Evolutionary conservation across 1,140 invertebrate genomes (phyloP).

Genomic region (Drosophila baimaii): DNA sequence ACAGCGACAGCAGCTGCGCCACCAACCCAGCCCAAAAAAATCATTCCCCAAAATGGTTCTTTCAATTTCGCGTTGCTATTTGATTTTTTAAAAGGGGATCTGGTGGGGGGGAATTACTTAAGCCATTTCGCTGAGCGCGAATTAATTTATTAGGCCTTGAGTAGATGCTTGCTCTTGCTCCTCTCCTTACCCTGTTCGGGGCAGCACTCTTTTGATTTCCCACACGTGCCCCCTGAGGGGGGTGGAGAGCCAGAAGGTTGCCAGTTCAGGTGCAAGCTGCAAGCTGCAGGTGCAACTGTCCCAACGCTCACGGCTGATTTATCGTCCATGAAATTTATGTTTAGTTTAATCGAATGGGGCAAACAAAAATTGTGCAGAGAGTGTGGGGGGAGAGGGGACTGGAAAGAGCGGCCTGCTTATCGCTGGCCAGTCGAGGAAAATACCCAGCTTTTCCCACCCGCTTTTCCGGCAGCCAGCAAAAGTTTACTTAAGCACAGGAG

Average conservation of each 20-base stretch:
- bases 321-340: constrained; percentile 78
- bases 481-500: constrained; percentile 63
- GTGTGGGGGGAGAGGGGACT: neutral
- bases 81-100: neutral
- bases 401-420: constrained; percentile 55
- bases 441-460: neutral
- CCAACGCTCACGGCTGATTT: constrained; percentile 71
- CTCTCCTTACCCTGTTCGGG: neutral
- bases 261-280: constrained; percentile 17
- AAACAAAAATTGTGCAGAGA: constrained; percentile 58
- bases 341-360: constrained; percentile 78
- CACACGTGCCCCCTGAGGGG: constrained; percentile 44
- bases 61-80: constrained; percentile 32
- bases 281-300: constrained; percentile 58
- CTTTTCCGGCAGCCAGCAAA: constrained; percentile 13
- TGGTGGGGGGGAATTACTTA: constrained; percentile 26
- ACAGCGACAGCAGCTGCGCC: constrained; percentile 33
- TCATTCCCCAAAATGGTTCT: constrained; percentile 38
- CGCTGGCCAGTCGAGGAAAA: constrained; percentile 39
- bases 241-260: neutral
- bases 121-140: constrained; percentile 12
- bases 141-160: constrained; percentile 44
- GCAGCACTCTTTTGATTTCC: constrained; percentile 55
- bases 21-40: constrained; percentile 28
- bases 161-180: too few species aligned